Evolutionary conservation across 2,797 vertebrate species (phyloP), one percentile per base, ranked within the genome.

Genomic region (Syndactyla subalaris): DNA sequence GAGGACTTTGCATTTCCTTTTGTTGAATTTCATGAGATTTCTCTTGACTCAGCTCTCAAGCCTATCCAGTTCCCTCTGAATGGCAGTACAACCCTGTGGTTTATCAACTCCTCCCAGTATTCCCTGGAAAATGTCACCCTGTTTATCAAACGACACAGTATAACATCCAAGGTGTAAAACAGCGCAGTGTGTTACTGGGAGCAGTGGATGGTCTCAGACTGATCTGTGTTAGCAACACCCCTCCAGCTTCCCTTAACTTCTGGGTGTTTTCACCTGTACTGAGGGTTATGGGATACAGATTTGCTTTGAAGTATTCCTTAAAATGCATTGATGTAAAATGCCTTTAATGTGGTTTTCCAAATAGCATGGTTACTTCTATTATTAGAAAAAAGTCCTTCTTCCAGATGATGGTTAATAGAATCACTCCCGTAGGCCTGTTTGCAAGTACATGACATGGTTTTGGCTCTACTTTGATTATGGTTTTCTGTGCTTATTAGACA

Each of bases 401-500:
- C 61, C n/a, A 45, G 19, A 32, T 77, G 48, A n/a, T 41, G 29
- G 74, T 88, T 48, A 72, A 51, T 26, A 67, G 45, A 83, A 65
- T 84, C 1, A 2, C 0, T 0, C 58, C 65, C 0, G 0, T 26
- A 83, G 82, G 48, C 75, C 70, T 88, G 8, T 66, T 86, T 3
- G 3, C 26, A 91, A 81, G 68, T 68, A 58, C 14, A 12, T 75
- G 30, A 49, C 3, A 10, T 86, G 14, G 30, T 46, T 92, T 93
- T 75, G 66, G 43, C 55, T 62, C 54, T 73, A 34, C 36, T 78
- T 81, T 21, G 8, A 71, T 9, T 67, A 65, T 7, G 7, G 16
- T 19, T 93, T 92, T 71, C 59, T 43, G 38, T 72, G 29, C 70
- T 94, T 83, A 7, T 70, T 93, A 92, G 39, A 70, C 71, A 84